Evolutionary conservation across 2,888 invertebrate genomes (phyloP), one percentile per base, ranked within the genome.

Genomic region (Drosophila maculinotata): DNA sequence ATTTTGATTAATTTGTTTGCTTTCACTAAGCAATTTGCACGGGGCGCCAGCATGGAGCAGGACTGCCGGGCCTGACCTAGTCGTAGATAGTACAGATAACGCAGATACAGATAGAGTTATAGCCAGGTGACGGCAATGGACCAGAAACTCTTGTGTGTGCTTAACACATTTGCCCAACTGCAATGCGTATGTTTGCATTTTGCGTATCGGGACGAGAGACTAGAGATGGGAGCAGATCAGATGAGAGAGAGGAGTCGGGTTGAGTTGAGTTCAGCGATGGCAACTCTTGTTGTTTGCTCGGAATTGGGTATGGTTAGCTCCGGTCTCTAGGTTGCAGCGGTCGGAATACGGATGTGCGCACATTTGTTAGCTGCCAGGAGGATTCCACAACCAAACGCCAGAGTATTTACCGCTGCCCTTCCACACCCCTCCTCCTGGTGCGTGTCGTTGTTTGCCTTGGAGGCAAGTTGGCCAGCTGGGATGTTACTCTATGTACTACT

Each of bases 1-100:
- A 80, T 77, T 80, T 79, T 81, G 80, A 81, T 83, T 81, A 83
- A 83, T 81, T 81, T 86, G 80, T 86, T 86, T 86, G 80, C 75
- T 67, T 71, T 69, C 75, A 70, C 80, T 68, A 73, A 82, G 86
- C 76, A 82, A 81, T 76, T 78, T 76, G 72, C 72, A 62, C 59
- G 35, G 28, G 52, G 33, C 52, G 23, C 45, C 64, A 56, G 56
- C 54, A 63, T 33, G 35, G 35, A 33, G 3, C 20, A 33, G 28
- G 4, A 51, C 26, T 6, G 25, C 2, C 30, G 17, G 9, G 10
- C n/a, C 15, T 30, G 26, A 38, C 20, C 8, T 14, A 28, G 26
- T 28, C 15, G n/a, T 33, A 45, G 52, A 51, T 51, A 44, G 41
- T 25, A 42, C 23, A 69, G 62, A 81, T 67, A 78, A 47, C 42